Evolutionary conservation across 2,888 invertebrate genomes (phyloP).

Genomic region (Ligdia adustata): DNA sequence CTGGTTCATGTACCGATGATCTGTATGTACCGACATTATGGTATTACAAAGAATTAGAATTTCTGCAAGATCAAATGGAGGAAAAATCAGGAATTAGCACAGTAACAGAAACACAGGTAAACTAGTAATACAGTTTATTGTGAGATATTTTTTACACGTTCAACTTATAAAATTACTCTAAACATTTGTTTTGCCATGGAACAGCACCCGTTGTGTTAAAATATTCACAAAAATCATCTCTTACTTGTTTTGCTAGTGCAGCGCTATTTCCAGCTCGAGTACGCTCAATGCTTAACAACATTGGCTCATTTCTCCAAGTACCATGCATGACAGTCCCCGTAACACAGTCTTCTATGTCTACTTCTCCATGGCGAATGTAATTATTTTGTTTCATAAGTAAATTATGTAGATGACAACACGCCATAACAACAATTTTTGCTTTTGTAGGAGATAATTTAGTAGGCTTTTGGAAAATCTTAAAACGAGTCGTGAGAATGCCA

Average conservation of each 20-base stretch:
- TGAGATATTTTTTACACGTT: slow-evolving; percentile 20
- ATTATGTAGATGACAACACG: slow-evolving; percentile 26
- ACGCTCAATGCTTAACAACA: slow-evolving; percentile 17
- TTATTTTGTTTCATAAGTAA: slow-evolving; percentile 21
- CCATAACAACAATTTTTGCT: slow-evolving; percentile 12
- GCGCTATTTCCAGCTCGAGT: slow-evolving; percentile 21
- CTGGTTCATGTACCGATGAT: slow-evolving; percentile 25
- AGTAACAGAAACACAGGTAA: slow-evolving; percentile 23
- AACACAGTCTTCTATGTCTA: slow-evolving; percentile 15
- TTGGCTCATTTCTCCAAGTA: slow-evolving; percentile 21
- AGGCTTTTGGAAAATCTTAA: slow-evolving; percentile 20
- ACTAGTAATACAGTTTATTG: slow-evolving; percentile 23
- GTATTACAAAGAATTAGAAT: slow-evolving; percentile 25
- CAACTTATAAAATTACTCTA: slow-evolving; percentile 19
- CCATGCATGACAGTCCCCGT: slow-evolving; percentile 17
- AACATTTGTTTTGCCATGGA: slow-evolving; percentile 25
- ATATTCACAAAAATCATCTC: slow-evolving; percentile 16
- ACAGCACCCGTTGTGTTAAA: slow-evolving; percentile 22
- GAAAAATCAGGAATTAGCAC: slow-evolving; percentile 21
- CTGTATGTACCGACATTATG: slow-evolving; percentile 24
- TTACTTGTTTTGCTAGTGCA: slow-evolving; percentile 20
- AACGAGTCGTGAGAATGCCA: slow-evolving; percentile 29
- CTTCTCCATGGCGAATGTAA: slow-evolving; percentile 14
- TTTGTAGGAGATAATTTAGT: slow-evolving; percentile 12
- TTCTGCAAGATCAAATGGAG: slow-evolving; percentile 26